Evolutionary conservation across 2,888 invertebrate species (phyloP), one percentile per base, ranked within the genome.

Genomic region (Ectropis crepuscularia): DNA sequence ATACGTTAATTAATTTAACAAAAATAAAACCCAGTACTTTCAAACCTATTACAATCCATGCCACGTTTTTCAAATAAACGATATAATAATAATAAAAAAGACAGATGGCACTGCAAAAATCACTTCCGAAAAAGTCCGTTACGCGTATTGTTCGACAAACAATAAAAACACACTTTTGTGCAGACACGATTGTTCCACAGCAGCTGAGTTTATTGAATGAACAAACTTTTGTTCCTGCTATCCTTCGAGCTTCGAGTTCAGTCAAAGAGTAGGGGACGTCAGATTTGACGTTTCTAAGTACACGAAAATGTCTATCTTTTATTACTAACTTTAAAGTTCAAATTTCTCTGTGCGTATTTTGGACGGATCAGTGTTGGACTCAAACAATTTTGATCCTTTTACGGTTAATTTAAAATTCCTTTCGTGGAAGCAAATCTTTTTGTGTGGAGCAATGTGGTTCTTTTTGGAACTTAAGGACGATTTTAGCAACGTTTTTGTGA

Each of bases 71-170:
- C 6, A 11, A 16, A 51, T 39, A 12, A 8, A 5, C 9, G 6
- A 47, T 42, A 54, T 42, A 62, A 42, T 58, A 62, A 66, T 54
- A 70, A 59, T 39, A 57, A 59, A 51, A 58, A 69, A 57, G 60
- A 65, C 72, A 69, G 67, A 69, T 67, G 67, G 62, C 58, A 64
- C 64, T 66, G 67, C 72, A 58, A 71, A 72, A 74, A 75, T 72
- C 70, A 74, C 74, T 75, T 75, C 74, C 77, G 70, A 76, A 75
- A 72, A 72, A 61, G 66, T 48, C 74, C 74, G 75, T 79, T 74
- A 73, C 72, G 63, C 48, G 58, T 58, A 65, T 70, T 71, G 68
- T 70, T 57, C 37, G 9, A 5, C 59, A 38, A 69, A 71, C 69
- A 69, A 71, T 69, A 57, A 50, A n/a, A 67, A 64, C 54, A 63